Conservation (phyloP, 2,797 vertebrate species). For the Avahi laniger region DNA sequence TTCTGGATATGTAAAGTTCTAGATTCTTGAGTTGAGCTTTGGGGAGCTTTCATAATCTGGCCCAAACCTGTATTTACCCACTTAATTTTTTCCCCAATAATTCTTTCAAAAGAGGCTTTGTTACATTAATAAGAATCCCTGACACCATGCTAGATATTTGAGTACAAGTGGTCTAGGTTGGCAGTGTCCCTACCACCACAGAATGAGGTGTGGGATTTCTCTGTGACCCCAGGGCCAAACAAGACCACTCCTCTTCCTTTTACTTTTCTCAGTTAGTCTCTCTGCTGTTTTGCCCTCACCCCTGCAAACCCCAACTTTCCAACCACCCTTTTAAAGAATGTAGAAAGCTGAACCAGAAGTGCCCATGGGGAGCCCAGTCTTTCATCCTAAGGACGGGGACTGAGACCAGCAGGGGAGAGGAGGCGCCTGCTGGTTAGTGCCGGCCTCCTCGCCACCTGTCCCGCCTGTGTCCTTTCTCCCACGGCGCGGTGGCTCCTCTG, state of each 20-base stretch:
- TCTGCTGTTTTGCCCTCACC: not conserved
- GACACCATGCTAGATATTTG: not conserved
- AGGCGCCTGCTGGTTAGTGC: not conserved
- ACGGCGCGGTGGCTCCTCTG: accelerated
- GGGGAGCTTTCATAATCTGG: not conserved
- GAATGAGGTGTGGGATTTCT: not conserved
- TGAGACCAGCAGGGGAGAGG: not conserved
- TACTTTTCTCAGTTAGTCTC: not conserved
- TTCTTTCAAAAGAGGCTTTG: not conserved
- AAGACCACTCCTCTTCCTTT: not conserved
- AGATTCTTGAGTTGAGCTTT: not conserved
- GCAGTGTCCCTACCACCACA: too few relatives aligned
- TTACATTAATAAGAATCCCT: not conserved
- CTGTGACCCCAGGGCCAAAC: not conserved
- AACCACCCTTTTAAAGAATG: not conserved
- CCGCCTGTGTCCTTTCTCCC: not conserved
- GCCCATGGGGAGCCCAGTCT: not conserved
- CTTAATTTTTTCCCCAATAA: not conserved
- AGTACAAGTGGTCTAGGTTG: not conserved
- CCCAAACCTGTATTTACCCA: not conserved
- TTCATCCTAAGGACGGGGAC: not conserved
- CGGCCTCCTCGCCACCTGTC: not conserved
- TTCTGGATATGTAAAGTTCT: not conserved
- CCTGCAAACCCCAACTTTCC: not conserved
- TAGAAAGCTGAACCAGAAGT: not conserved